These are phyloP conservation scores for Cosmia pyralina DNA, from an alignment of 2,888 invertebrate species.

Conservation along the genomic window DNA sequence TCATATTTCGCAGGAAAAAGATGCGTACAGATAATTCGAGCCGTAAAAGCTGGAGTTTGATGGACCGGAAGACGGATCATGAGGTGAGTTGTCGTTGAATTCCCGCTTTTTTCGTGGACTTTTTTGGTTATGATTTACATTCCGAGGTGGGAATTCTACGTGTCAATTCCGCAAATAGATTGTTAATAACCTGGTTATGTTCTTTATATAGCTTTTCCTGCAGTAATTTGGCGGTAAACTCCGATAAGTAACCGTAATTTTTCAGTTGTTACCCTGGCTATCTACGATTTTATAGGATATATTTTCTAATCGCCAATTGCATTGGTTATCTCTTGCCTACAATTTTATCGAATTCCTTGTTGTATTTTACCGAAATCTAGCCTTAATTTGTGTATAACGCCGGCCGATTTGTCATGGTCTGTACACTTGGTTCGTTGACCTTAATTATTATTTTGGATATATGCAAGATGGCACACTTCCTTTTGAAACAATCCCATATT, in stretches of 20 bases:
- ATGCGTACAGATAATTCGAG: conserved; percentile 76
- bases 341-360: conserved; percentile 1
- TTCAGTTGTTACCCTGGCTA: not conserved
- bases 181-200: not conserved
- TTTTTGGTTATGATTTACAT: conserved; percentile 73
- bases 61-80: conserved; percentile 84
- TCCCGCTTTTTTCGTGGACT: conserved; percentile 78
- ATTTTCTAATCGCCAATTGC: not conserved
- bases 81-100: conserved; percentile 78
- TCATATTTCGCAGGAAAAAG: conserved; percentile 80
- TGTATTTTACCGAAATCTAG: not conserved
- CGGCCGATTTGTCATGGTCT: conserved; percentile 23
- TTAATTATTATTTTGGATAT: conserved; percentile 2
- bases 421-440: conserved; percentile 48
- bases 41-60: conserved; percentile 86
- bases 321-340: conserved; percentile 4
- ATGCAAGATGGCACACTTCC: not conserved
- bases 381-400: not conserved
- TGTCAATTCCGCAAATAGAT: conserved; percentile 9
- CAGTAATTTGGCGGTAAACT: not conserved
- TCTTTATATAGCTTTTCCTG: conserved; percentile 3
- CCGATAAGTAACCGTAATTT: not conserved
- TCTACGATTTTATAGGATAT: not conserved
- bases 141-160: conserved; percentile 14
- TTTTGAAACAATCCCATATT: not conserved